A percentile compares a stretch with the other conserved stretches of the same genome.
Conservation (phyloP, 2,888 invertebrate species). For the Ypsolopha sequella region DNA sequence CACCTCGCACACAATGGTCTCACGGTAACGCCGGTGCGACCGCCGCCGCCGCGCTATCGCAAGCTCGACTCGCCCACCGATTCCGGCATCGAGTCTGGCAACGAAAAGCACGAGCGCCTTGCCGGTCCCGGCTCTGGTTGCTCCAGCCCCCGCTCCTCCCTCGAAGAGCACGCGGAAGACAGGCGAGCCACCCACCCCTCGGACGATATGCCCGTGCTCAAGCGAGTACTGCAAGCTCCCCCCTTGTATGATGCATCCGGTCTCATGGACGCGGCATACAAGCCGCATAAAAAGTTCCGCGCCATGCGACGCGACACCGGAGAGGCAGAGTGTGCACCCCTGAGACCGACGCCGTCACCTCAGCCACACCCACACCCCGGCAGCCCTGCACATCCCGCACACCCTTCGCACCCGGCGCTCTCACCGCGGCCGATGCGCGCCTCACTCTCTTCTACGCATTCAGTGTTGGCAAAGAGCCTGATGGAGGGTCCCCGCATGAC, state of each 20-base stretch:
- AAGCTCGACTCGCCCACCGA: conserved; percentile 93
- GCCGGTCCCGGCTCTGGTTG: conserved; percentile 80
- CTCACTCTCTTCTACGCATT: conserved; percentile 87
- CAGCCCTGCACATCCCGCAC: conserved; percentile 50
- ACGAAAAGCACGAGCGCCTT: conserved; percentile 85
- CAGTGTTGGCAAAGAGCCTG: conserved; percentile 88
- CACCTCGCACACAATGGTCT: conserved; percentile 80
- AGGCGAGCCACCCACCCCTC: conserved; percentile 71
- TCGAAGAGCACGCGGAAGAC: conserved; percentile 82
- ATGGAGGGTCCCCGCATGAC: conserved; percentile 96
- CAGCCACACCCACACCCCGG: conserved; percentile 71
- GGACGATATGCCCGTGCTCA: conserved; percentile 94
- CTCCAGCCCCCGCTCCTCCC: conserved; percentile 87
- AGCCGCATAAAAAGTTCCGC: conserved; percentile 95
- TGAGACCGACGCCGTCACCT: conserved; percentile 59
- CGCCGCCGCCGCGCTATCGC: conserved; percentile 77
- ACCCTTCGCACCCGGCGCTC: conserved; percentile 56
- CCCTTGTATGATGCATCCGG: conserved; percentile 91
- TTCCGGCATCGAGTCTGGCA: conserved; percentile 94
- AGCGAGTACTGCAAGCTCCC: conserved; percentile 92
- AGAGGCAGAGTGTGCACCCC: conserved; percentile 75
- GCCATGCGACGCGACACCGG: conserved; percentile 86
- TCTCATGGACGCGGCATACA: conserved; percentile 95
- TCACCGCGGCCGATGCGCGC: conserved; percentile 66
- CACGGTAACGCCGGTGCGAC: conserved; percentile 78